Evolutionary conservation across 2,113 vertebrate genomes (phyloP).

Genomic region (Ramphastos sulfuratus): DNA sequence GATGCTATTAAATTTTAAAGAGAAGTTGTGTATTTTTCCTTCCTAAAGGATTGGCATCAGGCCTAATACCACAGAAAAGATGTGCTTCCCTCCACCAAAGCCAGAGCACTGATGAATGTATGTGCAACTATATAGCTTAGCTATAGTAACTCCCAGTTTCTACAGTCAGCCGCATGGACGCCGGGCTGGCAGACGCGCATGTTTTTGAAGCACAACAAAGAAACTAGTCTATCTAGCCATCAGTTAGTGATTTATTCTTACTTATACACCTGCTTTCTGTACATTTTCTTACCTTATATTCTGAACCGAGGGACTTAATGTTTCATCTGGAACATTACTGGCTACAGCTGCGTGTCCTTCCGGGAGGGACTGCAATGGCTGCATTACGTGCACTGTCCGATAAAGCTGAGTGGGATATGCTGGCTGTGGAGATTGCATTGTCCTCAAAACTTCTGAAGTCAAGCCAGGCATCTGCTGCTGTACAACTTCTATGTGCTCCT

Average conservation of each 20-base stretch:
- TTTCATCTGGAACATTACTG: conserved; percentile 71
- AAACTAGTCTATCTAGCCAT: not conserved
- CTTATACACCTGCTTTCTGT: not conserved
- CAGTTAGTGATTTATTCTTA: not conserved
- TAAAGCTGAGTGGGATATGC: conserved; percentile 87
- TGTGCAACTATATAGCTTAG: fast-evolving
- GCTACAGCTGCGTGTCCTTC: conserved; percentile 79
- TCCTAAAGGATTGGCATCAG: not conserved
- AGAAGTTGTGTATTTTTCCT: not conserved
- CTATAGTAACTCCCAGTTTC: not conserved
- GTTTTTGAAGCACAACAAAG: not conserved
- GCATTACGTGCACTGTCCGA: conserved; percentile 90
- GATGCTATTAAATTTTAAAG: not conserved
- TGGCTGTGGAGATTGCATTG: conserved; percentile 83
- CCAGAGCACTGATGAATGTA: not conserved
- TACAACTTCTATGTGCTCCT: conserved; percentile 77
- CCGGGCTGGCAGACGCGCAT: not conserved
- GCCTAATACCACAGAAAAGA: not conserved
- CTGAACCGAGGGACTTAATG: conserved; percentile 64
- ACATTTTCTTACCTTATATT: conserved; percentile 73
- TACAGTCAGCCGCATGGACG: not conserved
- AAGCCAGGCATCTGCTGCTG: conserved; percentile 85
- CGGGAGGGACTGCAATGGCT: conserved; percentile 78
- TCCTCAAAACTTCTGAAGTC: conserved; percentile 88
- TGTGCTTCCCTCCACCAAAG: not conserved